Conservation (phyloP, 2,888 invertebrate genomes). For the Apantesis nais region DNA sequence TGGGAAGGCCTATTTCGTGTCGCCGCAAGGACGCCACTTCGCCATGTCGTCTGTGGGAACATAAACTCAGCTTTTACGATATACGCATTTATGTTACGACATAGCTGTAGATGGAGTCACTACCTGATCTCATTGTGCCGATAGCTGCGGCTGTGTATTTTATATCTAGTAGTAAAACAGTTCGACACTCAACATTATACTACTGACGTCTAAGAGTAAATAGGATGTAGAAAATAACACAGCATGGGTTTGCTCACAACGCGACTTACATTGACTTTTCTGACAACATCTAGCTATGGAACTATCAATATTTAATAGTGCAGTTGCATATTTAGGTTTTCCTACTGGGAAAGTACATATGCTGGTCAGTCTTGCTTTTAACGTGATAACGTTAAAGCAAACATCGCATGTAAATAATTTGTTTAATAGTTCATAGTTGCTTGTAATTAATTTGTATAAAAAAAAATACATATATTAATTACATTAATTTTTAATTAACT, state of each 20-base stretch:
- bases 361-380: too few relatives aligned
- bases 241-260: background rate
- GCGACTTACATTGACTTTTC: background rate
- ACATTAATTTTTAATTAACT: too few relatives aligned
- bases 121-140: conserved; percentile 37
- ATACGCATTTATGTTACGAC: too few relatives aligned
- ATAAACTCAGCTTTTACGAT: conserved; percentile 18
- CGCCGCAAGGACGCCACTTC: conserved; percentile 7
- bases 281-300: background rate
- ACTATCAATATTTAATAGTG: background rate
- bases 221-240: background rate
- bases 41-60: conserved; percentile 1
- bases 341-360: background rate
- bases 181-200: conserved; percentile 5
- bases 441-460: too few relatives aligned
- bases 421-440: too few relatives aligned
- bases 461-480: too few relatives aligned
- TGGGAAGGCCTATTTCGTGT: background rate
- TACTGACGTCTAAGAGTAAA: background rate
- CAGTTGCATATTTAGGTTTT: background rate
- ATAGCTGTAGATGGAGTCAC: conserved; percentile 7
- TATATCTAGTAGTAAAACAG: conserved; percentile 27
- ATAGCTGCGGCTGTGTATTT: conserved; percentile 27
- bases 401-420: too few relatives aligned
- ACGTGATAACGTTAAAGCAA: too few relatives aligned